Evolutionary conservation across 2,888 invertebrate species (phyloP), one percentile per base, ranked within the genome.

Genomic region (Dasypolia templi): DNA sequence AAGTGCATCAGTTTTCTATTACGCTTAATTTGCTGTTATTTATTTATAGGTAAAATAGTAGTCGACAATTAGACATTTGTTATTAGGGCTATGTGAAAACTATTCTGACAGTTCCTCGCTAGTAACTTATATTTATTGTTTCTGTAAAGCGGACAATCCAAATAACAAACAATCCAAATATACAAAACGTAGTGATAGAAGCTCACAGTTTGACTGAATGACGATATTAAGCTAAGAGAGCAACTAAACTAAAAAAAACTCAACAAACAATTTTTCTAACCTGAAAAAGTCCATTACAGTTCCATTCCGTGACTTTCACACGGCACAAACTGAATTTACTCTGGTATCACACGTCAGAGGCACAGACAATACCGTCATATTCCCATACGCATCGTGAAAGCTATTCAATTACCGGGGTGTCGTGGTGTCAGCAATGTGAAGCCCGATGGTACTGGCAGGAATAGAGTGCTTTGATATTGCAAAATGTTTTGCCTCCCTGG

Each of bases 361-460:
- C 59, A 32, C 64, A 75, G 72, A 87, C 75, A 82, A 86, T 86
- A 75, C 73, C 51, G 53, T 65, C 68, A 74, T 75, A 77, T 86
- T 86, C 87, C 84, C 84, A 81, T 78, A 78, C 64, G 73, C 68
- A 58, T 72, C 75, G 84, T 79, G 87, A 86, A 87, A 86, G 84
- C 82, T 84, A 85, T 90, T 90, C 86, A 89, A 90, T 90, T 90
- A 89, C 78, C 32, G 72, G 80, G 67, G 77, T 81, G 87, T 86
- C 86, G 77, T 70, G 29, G 76, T 78, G 79, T 53, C 68, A 75
- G 76, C 35, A 35, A 59, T 44, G 55, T 56, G 64, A 72, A 68
- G 68, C 42, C 59, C n/a, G 26, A 59, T 58, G 58, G 44, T 44
- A 63, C 66, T 61, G 19, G 22, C 19, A 46, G 62, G 17, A 56